Evolutionary conservation across 1,140 invertebrate genomes (phyloP), one percentile per base, ranked within the genome.

Genomic region (Lucilia cuprina): DNA sequence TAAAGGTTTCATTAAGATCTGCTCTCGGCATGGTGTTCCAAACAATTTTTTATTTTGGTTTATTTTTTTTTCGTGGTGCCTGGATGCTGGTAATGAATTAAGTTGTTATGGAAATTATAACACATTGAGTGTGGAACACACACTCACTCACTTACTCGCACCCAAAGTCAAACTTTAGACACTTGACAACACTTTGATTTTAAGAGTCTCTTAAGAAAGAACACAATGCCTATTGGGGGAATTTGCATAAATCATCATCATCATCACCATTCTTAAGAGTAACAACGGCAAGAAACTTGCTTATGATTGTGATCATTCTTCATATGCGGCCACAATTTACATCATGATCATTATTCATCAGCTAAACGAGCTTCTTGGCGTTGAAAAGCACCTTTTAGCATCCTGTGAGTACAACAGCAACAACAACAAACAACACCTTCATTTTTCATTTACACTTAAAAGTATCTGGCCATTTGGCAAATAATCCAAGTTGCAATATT

Each of bases 61-160:
- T 65, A 9, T 14, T 55, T 47, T 82, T 17, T 55, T 5, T 17
- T 7, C 2, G 4, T 12, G 50, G 50, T 12, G 35, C 47, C 50
- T 19, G 41, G 47, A 47, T 82, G 34, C 10, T 47, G 34, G 34
- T 82, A 65, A 41, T 80, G 77, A 80, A 80, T 80, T 50, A 80
- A 80, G 77, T 80, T 80, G 77, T 80, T 80, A 80, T 80, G 77
- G 77, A 80, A 80, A 80, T 80, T 80, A 80, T 80, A 80, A 80
- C 41, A 80, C 77, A 19, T 19, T 17, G 41, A 41, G 25, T 30
- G 25, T 30, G 25, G 41, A 41, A 60, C 55, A n/a, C 55, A 60
- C 55, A 60, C 55, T 14, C 50, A 55, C 12, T 55, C 12, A 55
- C 50, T 55, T 3, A 30, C 25, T 41, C 5, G 41, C 41, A 41